These are phyloP conservation scores for Tetramorium alpestre DNA, from an alignment of 1,140 invertebrate genomes.

Conservation along the genomic window DNA sequence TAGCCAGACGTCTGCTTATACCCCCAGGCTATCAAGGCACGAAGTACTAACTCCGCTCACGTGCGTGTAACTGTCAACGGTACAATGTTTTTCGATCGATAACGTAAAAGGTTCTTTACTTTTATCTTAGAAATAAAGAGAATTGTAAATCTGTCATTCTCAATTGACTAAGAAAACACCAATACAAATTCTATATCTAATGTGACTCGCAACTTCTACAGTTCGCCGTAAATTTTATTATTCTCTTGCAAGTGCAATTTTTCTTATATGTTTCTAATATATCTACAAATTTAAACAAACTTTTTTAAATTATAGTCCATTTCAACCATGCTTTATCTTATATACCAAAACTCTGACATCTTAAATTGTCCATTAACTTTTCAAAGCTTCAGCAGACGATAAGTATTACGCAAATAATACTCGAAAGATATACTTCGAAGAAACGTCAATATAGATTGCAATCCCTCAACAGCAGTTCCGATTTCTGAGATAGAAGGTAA, in stretches of 20 bases:
- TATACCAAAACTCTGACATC: background rate
- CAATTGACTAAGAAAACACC: background rate
- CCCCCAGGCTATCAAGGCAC: too few relatives aligned
- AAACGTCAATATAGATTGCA: too few relatives aligned
- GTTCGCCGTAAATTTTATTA: background rate
- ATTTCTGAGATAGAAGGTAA: background rate
- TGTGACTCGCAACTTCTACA: background rate
- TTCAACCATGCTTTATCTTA: background rate
- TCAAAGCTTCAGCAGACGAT: background rate
- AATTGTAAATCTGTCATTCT: too few relatives aligned
- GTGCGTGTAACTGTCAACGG: background rate
- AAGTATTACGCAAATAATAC: background rate
- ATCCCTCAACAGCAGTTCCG: background rate
- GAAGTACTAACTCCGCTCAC: too few relatives aligned
- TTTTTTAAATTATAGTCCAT: too few relatives aligned
- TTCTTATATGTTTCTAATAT: background rate
- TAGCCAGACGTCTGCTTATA: too few relatives aligned
- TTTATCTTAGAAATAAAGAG: background rate
- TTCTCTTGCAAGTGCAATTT: slow-evolving; percentile 11
- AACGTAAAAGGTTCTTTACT: background rate
- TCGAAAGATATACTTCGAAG: background rate
- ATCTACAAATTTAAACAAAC: background rate
- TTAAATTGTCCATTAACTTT: background rate
- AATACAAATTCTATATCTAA: background rate
- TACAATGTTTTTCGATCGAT: background rate